These are phyloP conservation scores for Bubo blakistoni DNA, from an alignment of 2,113 vertebrate species.

Conservation along the genomic window DNA sequence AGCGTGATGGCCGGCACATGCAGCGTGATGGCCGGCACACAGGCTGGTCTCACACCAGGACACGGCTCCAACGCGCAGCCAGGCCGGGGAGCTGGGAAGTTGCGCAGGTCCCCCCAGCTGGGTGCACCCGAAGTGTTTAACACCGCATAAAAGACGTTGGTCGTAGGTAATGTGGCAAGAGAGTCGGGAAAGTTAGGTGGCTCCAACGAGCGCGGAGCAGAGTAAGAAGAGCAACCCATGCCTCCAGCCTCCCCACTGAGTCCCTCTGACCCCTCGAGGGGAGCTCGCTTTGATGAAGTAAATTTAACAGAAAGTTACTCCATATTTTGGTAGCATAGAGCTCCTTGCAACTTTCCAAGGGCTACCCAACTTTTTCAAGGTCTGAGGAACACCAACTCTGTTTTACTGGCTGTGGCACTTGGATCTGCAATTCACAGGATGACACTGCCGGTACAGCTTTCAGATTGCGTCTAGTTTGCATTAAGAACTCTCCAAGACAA, in stretches of 20 bases:
- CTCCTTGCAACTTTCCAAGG: background rate
- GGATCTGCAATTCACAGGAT: background rate
- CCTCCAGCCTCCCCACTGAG: background rate
- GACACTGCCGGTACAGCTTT: background rate
- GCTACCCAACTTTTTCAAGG: background rate
- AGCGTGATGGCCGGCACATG: accelerated
- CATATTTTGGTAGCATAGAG: background rate
- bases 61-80: accelerated
- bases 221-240: background rate
- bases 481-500: background rate
- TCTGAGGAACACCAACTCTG: background rate
- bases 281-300: background rate
- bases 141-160: background rate
- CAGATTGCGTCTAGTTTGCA: background rate
- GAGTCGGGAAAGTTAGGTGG: background rate
- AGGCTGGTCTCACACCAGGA: background rate
- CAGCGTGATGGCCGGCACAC: background rate
- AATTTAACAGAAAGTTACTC: background rate
- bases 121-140: background rate
- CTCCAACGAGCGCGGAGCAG: accelerated
- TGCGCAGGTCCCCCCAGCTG: accelerated
- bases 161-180: no score
- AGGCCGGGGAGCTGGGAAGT: background rate
- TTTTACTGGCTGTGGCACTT: background rate
- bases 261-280: accelerated